Percentiles rank a stretch among this genome's conserved stretches.
These are phyloP conservation scores for Solea senegalensis DNA, from an alignment of 2,113 vertebrate species.

Conservation along the genomic window DNA sequence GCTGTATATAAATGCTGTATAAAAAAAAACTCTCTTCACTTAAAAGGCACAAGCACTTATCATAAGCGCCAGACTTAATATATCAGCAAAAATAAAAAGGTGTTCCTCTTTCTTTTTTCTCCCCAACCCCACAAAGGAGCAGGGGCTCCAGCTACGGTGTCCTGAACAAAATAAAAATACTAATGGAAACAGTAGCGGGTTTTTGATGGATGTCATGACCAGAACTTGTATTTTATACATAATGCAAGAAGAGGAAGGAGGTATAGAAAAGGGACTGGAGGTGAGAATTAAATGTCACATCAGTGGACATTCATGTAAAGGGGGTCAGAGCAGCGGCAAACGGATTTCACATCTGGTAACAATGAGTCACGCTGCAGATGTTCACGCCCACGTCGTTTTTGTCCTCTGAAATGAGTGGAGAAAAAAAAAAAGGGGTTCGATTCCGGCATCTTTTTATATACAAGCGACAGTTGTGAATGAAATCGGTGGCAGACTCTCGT, in stretches of 20 bases:
- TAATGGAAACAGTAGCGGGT: constrained; percentile 67
- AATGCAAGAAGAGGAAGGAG: no score
- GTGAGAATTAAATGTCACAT: not conserved
- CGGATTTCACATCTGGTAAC: constrained; percentile 36
- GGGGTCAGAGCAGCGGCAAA: not conserved
- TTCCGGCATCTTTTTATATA: constrained; percentile 6
- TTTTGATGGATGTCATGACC: constrained; percentile 67
- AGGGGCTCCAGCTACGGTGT: constrained; percentile 74
- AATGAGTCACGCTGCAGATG: constrained; percentile 18
- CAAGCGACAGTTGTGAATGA: not conserved
- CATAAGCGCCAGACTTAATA: constrained; percentile 81
- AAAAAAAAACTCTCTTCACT: constrained; percentile 78
- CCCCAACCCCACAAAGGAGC: constrained; percentile 34
- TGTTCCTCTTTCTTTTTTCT: constrained; percentile 62
- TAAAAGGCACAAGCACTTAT: constrained; percentile 81
- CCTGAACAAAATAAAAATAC: constrained; percentile 79
- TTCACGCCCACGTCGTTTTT: not conserved
- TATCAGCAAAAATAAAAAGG: constrained; percentile 75
- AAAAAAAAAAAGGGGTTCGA: not conserved
- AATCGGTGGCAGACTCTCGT: not conserved
- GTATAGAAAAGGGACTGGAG: not conserved
- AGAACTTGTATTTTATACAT: constrained; percentile 23
- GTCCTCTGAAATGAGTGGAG: not conserved
- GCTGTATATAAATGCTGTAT: constrained; percentile 88
- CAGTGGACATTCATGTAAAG: no score